A percentile compares a stretch with the other conserved stretches of the same genome.
Evolutionary conservation across 2,797 vertebrate species (phyloP).

Genomic region (Borostomias antarcticus): DNA sequence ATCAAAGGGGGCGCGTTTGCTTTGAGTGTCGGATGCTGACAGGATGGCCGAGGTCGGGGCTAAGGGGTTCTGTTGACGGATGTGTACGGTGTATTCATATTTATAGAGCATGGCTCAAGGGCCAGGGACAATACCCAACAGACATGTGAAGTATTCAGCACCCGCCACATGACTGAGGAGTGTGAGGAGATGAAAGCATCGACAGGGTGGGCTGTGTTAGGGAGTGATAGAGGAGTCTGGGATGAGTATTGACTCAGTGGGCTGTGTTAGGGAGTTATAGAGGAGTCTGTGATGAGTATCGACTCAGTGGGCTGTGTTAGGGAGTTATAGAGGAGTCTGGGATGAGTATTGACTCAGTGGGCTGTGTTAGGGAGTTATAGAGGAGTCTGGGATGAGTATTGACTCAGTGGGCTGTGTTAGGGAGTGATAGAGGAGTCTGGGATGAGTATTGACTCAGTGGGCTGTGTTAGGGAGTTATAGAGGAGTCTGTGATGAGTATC

Average conservation of each 20-base stretch:
- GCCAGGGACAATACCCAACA: constrained; percentile 35
- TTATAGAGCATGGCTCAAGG: constrained; percentile 41
- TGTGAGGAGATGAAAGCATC: constrained; percentile 41
- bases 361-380: background rate
- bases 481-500: background rate
- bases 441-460: too few species aligned
- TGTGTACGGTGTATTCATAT: constrained; percentile 9
- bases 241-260: too few species aligned
- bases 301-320: too few species aligned
- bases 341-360: too few species aligned
- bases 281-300: background rate
- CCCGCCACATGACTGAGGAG: constrained; percentile 52
- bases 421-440: background rate
- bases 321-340: background rate
- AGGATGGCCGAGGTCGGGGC: constrained; percentile 4
- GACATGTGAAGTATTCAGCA: constrained; percentile 42
- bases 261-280: background rate
- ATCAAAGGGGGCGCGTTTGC: constrained; percentile 33
- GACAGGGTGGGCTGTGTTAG: background rate
- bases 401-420: too few species aligned
- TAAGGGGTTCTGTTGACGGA: background rate
- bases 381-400: background rate
- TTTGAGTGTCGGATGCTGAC: constrained; percentile 29
- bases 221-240: background rate
- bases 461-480: background rate